Evolutionary conservation across 2,113 vertebrate species (phyloP).

Genomic region (Protobothrops mucrosquamatus): DNA sequence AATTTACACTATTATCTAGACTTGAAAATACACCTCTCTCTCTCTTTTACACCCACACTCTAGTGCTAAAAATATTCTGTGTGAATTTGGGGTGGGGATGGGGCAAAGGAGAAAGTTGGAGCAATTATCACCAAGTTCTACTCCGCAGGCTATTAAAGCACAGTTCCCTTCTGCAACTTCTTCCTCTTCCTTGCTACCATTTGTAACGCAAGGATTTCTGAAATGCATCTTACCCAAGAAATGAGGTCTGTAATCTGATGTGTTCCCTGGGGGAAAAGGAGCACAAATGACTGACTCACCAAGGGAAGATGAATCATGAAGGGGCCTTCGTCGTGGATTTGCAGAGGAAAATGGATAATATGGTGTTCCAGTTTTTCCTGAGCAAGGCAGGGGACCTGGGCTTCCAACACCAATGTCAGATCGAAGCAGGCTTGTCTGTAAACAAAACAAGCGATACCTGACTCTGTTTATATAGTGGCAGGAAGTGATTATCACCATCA

Average conservation of each 20-base stretch:
- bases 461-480: not conserved
- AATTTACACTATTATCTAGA: not conserved
- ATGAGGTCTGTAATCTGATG: not conserved
- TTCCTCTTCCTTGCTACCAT: not conserved
- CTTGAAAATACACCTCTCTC: not conserved
- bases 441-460: conserved; percentile 40
- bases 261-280: not conserved
- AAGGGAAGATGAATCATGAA: conserved; percentile 82
- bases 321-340: conserved; percentile 87
- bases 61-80: not conserved
- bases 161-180: not conserved
- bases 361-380: conserved; percentile 83
- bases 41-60: not conserved
- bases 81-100: not conserved
- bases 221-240: not conserved
- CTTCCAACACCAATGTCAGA: conserved; percentile 83
- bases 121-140: not conserved
- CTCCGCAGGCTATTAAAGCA: not conserved
- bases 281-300: conserved; percentile 67
- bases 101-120: not conserved
- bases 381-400: conserved; percentile 78
- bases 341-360: conserved; percentile 85
- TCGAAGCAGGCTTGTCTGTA: conserved; percentile 81
- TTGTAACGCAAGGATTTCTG: not conserved
- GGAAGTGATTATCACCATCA: not conserved